A percentile compares a stretch with the other conserved stretches of the same genome.
These are phyloP conservation scores for Serrognathus titanus DNA, from an alignment of 2,888 invertebrate genomes.

Conservation along the genomic window DNA sequence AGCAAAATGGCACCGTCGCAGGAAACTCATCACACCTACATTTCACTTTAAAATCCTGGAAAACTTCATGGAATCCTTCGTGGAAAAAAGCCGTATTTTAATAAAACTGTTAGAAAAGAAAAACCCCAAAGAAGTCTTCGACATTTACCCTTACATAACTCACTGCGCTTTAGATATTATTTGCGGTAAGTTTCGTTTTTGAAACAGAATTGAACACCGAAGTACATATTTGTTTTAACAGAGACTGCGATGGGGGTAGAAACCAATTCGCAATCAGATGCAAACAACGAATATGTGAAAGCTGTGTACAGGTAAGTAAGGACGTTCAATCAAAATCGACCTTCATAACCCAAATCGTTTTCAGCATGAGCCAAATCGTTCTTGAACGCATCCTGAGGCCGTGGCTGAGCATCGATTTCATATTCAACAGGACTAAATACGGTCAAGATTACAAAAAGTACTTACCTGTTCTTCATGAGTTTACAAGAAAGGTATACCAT, in stretches of 20 bases:
- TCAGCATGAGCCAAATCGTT: constrained; percentile 4
- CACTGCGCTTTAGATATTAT: constrained; percentile 12
- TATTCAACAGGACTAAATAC: constrained; percentile 3
- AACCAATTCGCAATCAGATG: constrained; percentile 7
- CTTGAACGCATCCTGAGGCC: constrained; percentile 10
- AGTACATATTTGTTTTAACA: not conserved
- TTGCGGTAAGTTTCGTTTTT: constrained; percentile 3
- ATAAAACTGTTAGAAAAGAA: constrained; percentile 6
- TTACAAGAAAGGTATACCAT: constrained; percentile 9
- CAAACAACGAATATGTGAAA: constrained; percentile 11
- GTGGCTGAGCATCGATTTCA: not conserved
- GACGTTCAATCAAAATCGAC: not conserved
- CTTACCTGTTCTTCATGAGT: constrained; percentile 3
- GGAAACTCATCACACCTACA: constrained; percentile 13
- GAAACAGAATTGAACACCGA: not conserved
- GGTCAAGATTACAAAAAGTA: constrained; percentile 2
- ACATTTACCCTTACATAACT: constrained; percentile 11
- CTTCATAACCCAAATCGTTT: not conserved
- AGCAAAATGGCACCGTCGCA: constrained; percentile 11
- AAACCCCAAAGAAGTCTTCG: constrained; percentile 6
- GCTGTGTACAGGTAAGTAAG: constrained; percentile 8
- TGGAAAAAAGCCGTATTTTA: constrained; percentile 6
- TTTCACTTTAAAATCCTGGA: constrained; percentile 17
- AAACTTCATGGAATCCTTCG: constrained; percentile 12
- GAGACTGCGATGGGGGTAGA: constrained; percentile 15